Percentiles rank a stretch among this genome's conserved stretches.
These are phyloP conservation scores for Allochrocebus solatus DNA, from an alignment of 2,797 vertebrate species.

Conservation along the genomic window DNA sequence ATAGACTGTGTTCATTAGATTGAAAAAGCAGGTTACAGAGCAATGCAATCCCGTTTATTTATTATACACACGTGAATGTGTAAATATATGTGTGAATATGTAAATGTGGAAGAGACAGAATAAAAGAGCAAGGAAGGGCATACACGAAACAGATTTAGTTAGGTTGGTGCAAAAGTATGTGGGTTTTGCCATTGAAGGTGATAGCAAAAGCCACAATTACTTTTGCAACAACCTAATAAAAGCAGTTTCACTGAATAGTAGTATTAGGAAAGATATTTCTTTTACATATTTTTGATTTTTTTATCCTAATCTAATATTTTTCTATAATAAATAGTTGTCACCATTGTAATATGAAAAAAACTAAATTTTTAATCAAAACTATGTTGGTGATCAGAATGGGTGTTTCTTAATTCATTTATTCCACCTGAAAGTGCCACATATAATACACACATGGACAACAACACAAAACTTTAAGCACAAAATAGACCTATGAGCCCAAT, in stretches of 20 bases:
- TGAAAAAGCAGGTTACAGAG: slow-evolving; percentile 28
- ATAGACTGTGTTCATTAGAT: slow-evolving; percentile 11
- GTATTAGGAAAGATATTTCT: not conserved
- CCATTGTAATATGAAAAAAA: not conserved
- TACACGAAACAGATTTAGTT: not conserved
- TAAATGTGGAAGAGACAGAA: not conserved
- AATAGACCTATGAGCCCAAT: not conserved
- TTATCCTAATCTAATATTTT: not conserved
- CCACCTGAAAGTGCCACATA: not conserved
- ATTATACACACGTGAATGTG: not conserved
- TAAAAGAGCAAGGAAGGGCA: not conserved
- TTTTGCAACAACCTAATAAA: not conserved
- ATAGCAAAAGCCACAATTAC: not conserved
- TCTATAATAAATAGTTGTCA: not conserved
- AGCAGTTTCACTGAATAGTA: not conserved
- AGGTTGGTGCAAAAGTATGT: not conserved
- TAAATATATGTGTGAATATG: no score
- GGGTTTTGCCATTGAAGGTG: not conserved
- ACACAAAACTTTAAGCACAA: not conserved
- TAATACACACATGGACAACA: accelerated
- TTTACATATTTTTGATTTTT: not conserved
- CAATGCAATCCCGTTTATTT: not conserved
- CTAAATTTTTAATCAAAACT: not conserved
- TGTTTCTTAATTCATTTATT: not conserved
- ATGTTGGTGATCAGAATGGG: not conserved